A percentile compares a stretch with the other conserved stretches of the same genome.
These are phyloP conservation scores for Trissoscelio sp. DNA, from an alignment of 2,888 invertebrate species.

Conservation along the genomic window DNA sequence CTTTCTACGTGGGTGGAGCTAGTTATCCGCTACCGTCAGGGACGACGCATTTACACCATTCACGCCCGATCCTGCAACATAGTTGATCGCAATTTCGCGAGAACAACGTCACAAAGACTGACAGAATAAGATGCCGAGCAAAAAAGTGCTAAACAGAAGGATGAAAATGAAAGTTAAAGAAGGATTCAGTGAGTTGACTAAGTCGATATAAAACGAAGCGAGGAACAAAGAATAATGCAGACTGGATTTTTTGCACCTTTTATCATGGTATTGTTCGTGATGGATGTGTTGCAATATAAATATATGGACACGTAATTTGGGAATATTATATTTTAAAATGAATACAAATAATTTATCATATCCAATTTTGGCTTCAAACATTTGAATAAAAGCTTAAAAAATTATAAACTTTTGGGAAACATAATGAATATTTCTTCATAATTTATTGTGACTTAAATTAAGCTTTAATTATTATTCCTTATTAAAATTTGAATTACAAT, in stretches of 20 bases:
- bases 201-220: conserved; percentile 15
- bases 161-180: conserved; percentile 62
- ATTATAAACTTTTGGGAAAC: no score
- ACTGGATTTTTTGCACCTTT: conserved; percentile 32
- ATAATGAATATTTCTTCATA: no score
- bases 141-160: conserved; percentile 59
- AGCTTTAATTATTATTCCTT: no score
- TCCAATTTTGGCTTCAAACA: no score
- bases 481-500: no score
- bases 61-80: conserved; percentile 40
- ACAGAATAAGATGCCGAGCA: conserved; percentile 39
- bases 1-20: conserved; percentile 77
- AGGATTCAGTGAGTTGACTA: conserved; percentile 34
- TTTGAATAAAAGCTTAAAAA: no score
- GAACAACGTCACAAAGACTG: conserved; percentile 52
- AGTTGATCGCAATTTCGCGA: conserved; percentile 47
- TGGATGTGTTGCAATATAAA: conserved; percentile 22
- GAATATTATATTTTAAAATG: no score
- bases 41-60: conserved; percentile 73
- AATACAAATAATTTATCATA: no score
- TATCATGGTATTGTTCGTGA: conserved; percentile 2
- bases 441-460: no score
- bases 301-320: conserved; percentile 17
- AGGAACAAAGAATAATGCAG: conserved; percentile 51
- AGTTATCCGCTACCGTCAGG: conserved; percentile 74